Base-by-base conservation (phyloP, 2,888 invertebrate species). In the Eutolmus rufibarbis region DNA sequence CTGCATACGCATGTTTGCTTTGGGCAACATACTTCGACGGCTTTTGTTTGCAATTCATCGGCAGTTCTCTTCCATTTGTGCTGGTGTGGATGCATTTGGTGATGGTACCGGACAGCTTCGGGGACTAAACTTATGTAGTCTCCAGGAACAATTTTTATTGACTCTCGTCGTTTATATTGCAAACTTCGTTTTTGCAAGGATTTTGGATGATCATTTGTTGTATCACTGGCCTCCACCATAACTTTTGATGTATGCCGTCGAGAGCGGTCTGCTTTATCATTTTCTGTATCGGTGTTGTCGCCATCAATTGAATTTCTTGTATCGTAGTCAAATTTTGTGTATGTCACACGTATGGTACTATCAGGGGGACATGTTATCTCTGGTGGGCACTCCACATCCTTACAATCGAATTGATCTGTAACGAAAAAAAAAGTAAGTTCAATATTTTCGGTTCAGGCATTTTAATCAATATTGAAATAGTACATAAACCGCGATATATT, bases 1-100 rank as follows among this genome's bases (percentile, higher is more conserved):
- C 89, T 89, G 88, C 92, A 92, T 16, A 89, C 89, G 88, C 92
- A 91, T 77, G 89, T 87, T 9, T 89, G 88, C 43, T 89, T 85
- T 12, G 88, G 88, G 57, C 91, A 91, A 88, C 91, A 91, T 46
- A 87, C 86, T 86, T 90, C 88, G n/a, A 89, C 86, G 9, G 19
- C n/a, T 40, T 34, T 57, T 34, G 31, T 28, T 28, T 66, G 14
- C 31, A 84, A 12, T 23, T 56, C 87, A 51, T n/a, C 89, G 87
- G 8, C 89, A 89, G 66, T 89, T 89, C 88, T 88, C 76, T 89
- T 89, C 88, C 89, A 88, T 43, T 89, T 88, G 0, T 89, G 87
- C 8, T 89, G 89, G 77, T 89, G 88, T 43, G 89, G 89, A 74
- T 88, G 88, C 89, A 89, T 51, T 89, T 89, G 56, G 77, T 78